A percentile compares a stretch with the other conserved stretches of the same genome.
These are phyloP conservation scores for Triplophysa siluroides DNA, from an alignment of 2,113 vertebrate species.

Conservation along the genomic window DNA sequence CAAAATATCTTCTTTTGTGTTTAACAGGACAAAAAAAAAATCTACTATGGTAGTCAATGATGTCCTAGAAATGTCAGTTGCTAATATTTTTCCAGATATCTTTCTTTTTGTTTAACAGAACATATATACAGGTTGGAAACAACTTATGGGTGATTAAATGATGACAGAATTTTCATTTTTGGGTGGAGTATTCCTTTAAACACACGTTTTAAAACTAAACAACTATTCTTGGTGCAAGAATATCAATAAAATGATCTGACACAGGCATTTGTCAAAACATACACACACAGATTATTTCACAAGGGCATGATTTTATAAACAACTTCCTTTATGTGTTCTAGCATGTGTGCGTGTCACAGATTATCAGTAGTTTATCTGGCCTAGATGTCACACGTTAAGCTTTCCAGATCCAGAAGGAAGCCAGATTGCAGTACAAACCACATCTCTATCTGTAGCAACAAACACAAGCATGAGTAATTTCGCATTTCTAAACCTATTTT, in stretches of 20 bases:
- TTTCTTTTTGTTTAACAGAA: too few species aligned
- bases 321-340: too few species aligned
- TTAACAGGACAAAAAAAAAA: too few species aligned
- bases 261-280: background rate
- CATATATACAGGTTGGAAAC: too few species aligned
- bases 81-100: too few species aligned
- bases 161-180: too few species aligned
- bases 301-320: background rate
- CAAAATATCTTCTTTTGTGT: too few species aligned
- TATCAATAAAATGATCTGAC: too few species aligned
- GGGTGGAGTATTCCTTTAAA: too few species aligned
- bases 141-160: too few species aligned
- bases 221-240: background rate
- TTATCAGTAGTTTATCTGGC: slow-evolving; percentile 44
- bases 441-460: slow-evolving; percentile 25
- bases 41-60: too few species aligned
- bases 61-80: too few species aligned
- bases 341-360: slow-evolving; percentile 17
- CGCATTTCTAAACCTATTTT: background rate
- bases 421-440: slow-evolving; percentile 43
- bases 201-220: background rate
- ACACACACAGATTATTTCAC: background rate
- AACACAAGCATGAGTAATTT: slow-evolving; percentile 25
- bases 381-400: slow-evolving; percentile 30
- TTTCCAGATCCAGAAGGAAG: slow-evolving; percentile 37